Base-by-base conservation (phyloP, 1,140 invertebrate species). In the Bacillus rossius region DNA sequence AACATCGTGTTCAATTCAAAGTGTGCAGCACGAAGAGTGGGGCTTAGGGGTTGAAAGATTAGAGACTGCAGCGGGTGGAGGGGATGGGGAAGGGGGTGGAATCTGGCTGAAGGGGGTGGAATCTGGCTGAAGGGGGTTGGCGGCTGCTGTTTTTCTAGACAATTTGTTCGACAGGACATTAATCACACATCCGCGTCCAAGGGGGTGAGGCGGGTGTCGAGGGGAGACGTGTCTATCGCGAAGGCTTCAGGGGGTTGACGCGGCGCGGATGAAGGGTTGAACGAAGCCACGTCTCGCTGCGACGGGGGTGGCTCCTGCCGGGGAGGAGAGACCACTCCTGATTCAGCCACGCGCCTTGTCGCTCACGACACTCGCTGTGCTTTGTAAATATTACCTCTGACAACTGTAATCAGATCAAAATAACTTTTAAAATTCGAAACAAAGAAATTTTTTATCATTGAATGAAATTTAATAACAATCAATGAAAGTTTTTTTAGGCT, bases 131-230 rank as follows among this genome's bases (percentile, higher is more conserved):
- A 23, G 40, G 22, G 25, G 54, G 16, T 22, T 40, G 42, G 42
- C 13, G 54, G 17, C 16, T 19, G 75, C 76, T 77, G 75, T 78
- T 78, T 78, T 77, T 78, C 76, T 77, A 77, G 75, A 77, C 76
- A 78, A 78, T 78, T 78, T 77, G 77, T 76, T 78, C 73, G 71
- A 73, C 71, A 75, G 43, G 37, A 77, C 76, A 78, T 78, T 77
- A 77, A 78, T 78, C 77, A 77, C 72, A 53, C 29, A 40, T 25
- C 4, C 10, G 45, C 17, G 26, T 47, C 50, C 22, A 34, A 17
- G 52, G 41, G 19, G 38, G 29, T 34, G 42, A 7, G 17, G 17
- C 17, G 4, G 42, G 42, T 7, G 17, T 5, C 22, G 42, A n/a
- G 42, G 42, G 17, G 42, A 7, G 22, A 17, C 4, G 17, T 19